Conservation (phyloP, 2,797 vertebrate genomes). For the Alcedo atthis region DNA sequence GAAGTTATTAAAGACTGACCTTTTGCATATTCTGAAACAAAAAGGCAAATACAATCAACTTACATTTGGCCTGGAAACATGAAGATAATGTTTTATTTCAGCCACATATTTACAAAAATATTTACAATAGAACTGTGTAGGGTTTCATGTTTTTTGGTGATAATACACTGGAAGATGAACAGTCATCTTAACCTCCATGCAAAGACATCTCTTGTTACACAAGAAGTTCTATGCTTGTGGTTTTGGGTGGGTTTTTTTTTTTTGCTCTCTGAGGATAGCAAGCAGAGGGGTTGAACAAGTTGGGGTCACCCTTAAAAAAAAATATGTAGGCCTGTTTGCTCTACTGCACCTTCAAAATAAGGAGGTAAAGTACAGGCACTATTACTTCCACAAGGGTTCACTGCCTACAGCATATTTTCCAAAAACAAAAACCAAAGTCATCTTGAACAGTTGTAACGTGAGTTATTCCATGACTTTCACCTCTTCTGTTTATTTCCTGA, state of each 20-base stretch:
- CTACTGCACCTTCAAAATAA: slow-evolving; percentile 66
- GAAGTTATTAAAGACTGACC: slow-evolving; percentile 40
- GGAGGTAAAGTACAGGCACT: slow-evolving; percentile 65
- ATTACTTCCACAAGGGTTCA: slow-evolving; percentile 54
- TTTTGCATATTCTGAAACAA: slow-evolving; percentile 48
- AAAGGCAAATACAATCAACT: slow-evolving; percentile 68
- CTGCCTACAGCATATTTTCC: slow-evolving; percentile 34
- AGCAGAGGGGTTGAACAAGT: slow-evolving; percentile 9
- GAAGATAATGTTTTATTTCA: slow-evolving; percentile 75
- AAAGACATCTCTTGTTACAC: slow-evolving; percentile 60
- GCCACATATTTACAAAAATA: slow-evolving; percentile 80
- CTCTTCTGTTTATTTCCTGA: slow-evolving; percentile 63
- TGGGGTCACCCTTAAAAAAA: slow-evolving; percentile 58
- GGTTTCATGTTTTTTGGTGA: slow-evolving; percentile 43
- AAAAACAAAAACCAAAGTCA: slow-evolving; percentile 20
- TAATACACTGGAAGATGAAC: slow-evolving; percentile 66
- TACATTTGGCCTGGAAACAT: slow-evolving; percentile 74
- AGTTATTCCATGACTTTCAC: slow-evolving; percentile 41
- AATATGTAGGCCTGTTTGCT: slow-evolving; percentile 29
- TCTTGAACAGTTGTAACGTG: slow-evolving; percentile 56
- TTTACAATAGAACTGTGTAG: slow-evolving; percentile 63
- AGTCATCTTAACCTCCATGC: slow-evolving; percentile 70
- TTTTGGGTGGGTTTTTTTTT: neutral
- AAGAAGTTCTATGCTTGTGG: slow-evolving; percentile 8
- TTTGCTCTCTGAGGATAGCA: slow-evolving; percentile 4